These are phyloP conservation scores for Steatornis caripensis DNA, from an alignment of 2,113 vertebrate species.

Conservation along the genomic window DNA sequence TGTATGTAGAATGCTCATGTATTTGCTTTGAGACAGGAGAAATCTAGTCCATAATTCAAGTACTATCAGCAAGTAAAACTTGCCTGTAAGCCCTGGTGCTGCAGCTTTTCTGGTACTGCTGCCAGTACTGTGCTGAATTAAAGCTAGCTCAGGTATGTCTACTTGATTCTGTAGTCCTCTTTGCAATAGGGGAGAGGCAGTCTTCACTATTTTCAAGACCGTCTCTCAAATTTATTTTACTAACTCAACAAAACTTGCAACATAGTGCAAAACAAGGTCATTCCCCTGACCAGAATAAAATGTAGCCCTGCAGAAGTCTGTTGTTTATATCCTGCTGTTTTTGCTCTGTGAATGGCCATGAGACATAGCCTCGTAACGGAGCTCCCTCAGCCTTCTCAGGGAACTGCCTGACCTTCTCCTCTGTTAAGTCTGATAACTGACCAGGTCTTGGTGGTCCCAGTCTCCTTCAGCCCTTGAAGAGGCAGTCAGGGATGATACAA, in stretches of 20 bases:
- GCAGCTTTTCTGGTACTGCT: not conserved
- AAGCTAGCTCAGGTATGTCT: not conserved
- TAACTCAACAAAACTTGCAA: not conserved
- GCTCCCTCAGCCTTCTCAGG: not conserved
- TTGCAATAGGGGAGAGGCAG: not conserved
- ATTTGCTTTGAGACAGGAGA: not conserved
- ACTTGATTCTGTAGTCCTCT: not conserved
- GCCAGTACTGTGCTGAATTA: not conserved
- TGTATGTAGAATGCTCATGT: not conserved
- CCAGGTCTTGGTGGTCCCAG: not conserved
- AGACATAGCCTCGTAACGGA: accelerated
- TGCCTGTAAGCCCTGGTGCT: not conserved
- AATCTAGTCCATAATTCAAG: not conserved
- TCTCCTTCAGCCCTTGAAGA: not conserved
- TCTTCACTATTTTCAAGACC: not conserved
- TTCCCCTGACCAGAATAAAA: not conserved
- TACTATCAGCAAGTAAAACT: not conserved
- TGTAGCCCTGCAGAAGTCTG: not conserved
- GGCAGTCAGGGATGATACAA: not conserved
- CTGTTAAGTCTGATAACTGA: not conserved
- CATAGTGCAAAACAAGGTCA: not conserved
- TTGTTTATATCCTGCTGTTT: not conserved
- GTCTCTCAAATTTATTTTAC: not conserved
- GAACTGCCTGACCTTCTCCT: not conserved
- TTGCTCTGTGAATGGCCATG: not conserved